Evolutionary conservation across 2,888 invertebrate genomes (phyloP), one percentile per base, ranked within the genome.

Genomic region (Augiades crinisus): DNA sequence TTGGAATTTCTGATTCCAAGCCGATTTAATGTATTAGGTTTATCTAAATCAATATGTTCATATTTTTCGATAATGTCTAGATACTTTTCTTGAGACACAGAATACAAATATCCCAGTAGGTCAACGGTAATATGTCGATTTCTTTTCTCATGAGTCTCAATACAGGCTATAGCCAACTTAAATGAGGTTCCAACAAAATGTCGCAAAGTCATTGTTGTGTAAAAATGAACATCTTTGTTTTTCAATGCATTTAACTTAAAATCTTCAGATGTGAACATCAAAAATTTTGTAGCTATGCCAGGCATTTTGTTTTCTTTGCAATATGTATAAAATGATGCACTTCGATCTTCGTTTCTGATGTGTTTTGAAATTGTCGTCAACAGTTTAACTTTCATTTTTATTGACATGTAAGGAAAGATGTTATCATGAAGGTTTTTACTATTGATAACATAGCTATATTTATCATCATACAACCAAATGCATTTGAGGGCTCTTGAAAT

Each of bases 401-500:
- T 47, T 2, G 84, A 80, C 78, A 83, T 81, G 0, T 54, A 63
- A 3, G 84, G 77, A 53, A 83, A 78, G 13, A 84, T 57, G 36
- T 78, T 63, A 0, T 64, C 43, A 14, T 78, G 68, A 3, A 85
- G 67, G 55, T 75, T 68, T 27, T 73, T 62, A 1, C 67, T 61
- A 54, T 78, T 77, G 12, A 81, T 70, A 2, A 75, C 37, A 12
- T 68, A 37, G 8, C 67, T 62, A 53, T 66, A 70, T 10, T 67
- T 60, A 53, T 72, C 67, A 24, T 63, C 60, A 58, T 65, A 78
- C 10, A 85, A 46, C 80, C 81, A 83, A 16, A 21, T 30, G 44
- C 67, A 69, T 65, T 78, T 82, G 0, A 84, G 64, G 17, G 70
- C 79, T 61, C 73, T 69, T 5, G 78, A 70, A 47, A 80, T 67